phyloP scores from a whole-genome alignment of 2,888 invertebrate species.

The Thecocarcelia acutangulata region DNA sequence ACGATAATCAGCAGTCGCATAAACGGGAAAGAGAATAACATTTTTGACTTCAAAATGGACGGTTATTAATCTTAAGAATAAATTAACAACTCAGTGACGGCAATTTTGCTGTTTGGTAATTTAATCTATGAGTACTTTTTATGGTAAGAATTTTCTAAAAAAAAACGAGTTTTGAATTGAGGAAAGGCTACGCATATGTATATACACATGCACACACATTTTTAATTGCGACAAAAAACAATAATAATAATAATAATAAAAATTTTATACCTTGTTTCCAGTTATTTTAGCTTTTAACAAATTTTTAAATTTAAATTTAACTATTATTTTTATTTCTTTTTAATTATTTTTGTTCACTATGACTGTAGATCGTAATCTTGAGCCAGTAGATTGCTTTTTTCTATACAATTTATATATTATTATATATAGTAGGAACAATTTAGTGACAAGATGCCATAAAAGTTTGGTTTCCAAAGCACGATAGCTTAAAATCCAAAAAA shows the following conservation, averaged over 20 bases:
- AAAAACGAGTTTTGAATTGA: conserved; percentile 7
- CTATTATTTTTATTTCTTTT: conserved; percentile 10
- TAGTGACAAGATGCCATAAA: neutral
- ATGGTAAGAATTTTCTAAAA: conserved; percentile 16
- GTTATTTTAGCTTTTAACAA: neutral
- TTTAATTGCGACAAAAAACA: neutral
- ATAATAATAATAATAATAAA: too few species aligned
- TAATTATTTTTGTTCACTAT: neutral
- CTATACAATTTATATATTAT: neutral
- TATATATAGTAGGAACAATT: conserved; percentile 1
- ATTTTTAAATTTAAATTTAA: neutral
- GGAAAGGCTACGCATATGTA: neutral
- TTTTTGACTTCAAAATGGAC: conserved; percentile 3
- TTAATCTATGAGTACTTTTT: conserved; percentile 33
- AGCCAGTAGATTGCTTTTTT: conserved; percentile 5
- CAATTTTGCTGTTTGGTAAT: conserved; percentile 25
- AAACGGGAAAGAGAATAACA: conserved; percentile 10
- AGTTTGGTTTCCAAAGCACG: too few species aligned
- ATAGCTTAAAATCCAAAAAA: too few species aligned
- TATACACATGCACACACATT: neutral
- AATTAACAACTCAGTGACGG: neutral
- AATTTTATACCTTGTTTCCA: neutral
- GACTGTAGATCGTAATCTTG: conserved; percentile 33
- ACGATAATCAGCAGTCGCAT: neutral
- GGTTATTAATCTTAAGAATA: too few species aligned